Conservation (phyloP, 2,888 invertebrate genomes). For the Germaria angustata region DNA sequence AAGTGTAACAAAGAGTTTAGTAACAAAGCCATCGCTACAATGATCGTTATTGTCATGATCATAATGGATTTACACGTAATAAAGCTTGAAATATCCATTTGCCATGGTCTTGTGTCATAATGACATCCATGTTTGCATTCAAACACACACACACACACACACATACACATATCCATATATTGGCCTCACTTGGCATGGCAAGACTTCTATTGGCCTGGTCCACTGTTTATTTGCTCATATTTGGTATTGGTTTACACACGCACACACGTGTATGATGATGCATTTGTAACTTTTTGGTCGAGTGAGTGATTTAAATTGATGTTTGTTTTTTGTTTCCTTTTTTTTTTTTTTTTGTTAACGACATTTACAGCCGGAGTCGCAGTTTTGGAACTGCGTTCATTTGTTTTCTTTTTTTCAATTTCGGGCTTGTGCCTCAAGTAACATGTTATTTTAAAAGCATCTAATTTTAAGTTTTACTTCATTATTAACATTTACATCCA, state of each 20-base stretch:
- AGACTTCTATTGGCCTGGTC: not conserved
- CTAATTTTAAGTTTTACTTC: not conserved
- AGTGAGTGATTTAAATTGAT: slow-evolving; percentile 17
- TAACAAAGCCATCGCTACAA: not conserved
- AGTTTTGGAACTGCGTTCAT: not conserved
- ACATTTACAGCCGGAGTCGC: not conserved
- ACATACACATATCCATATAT: not conserved
- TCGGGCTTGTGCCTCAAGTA: not conserved
- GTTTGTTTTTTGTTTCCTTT: not conserved
- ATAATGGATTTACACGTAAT: slow-evolving; percentile 16
- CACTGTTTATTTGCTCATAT: not conserved
- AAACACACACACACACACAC: not conserved
- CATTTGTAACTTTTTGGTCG: not conserved
- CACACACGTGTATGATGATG: not conserved
- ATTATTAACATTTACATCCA: not conserved
- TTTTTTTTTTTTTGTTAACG: not conserved
- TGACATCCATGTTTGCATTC: not conserved
- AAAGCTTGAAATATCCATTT: slow-evolving; percentile 41
- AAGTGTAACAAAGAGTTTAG: not conserved
- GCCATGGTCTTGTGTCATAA: slow-evolving; percentile 42
- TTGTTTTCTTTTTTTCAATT: not conserved
- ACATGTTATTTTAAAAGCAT: not conserved
- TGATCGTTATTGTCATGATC: slow-evolving; percentile 3
- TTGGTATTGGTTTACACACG: not conserved
- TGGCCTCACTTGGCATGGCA: slow-evolving; percentile 11